phyloP scores from a whole-genome alignment of 1,140 invertebrate genomes.

The Whitmania pigra region DNA sequence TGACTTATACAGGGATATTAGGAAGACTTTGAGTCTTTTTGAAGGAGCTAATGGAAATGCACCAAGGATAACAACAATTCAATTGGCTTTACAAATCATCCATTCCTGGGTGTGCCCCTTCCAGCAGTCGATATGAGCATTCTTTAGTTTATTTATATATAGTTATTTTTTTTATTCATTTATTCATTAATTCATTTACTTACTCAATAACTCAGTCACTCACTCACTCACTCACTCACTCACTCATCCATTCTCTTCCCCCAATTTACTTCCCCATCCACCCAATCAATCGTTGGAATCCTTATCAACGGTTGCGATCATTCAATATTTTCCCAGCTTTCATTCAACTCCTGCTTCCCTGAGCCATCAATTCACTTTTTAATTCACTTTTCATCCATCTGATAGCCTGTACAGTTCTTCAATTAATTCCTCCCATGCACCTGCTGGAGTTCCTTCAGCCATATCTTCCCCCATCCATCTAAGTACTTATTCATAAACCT shows the following conservation, averaged over 20 bases:
- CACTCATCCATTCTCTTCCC: background rate
- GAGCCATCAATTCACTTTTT: background rate
- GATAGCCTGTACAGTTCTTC: background rate
- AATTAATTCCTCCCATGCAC: background rate
- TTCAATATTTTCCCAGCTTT: too few relatives aligned
- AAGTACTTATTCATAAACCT: background rate
- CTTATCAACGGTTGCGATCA: too few relatives aligned
- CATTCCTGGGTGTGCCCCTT: too few relatives aligned
- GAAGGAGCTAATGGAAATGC: too few relatives aligned
- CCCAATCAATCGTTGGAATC: too few relatives aligned
- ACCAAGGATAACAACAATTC: too few relatives aligned
- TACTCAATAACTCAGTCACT: background rate
- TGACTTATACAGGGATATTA: too few relatives aligned
- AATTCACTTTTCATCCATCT: background rate
- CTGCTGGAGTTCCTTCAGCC: background rate
- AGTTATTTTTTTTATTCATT: background rate
- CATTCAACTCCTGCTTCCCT: background rate
- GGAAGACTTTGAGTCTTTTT: too few relatives aligned
- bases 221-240: background rate
- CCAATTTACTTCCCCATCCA: background rate
- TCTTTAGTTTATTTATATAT: background rate
- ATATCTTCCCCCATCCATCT: background rate
- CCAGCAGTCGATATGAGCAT: too few relatives aligned
- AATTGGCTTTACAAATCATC: too few relatives aligned
- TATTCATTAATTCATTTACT: background rate